Conservation (phyloP, 2,888 invertebrate genomes). For the Sinhomidia bicolor region DNA sequence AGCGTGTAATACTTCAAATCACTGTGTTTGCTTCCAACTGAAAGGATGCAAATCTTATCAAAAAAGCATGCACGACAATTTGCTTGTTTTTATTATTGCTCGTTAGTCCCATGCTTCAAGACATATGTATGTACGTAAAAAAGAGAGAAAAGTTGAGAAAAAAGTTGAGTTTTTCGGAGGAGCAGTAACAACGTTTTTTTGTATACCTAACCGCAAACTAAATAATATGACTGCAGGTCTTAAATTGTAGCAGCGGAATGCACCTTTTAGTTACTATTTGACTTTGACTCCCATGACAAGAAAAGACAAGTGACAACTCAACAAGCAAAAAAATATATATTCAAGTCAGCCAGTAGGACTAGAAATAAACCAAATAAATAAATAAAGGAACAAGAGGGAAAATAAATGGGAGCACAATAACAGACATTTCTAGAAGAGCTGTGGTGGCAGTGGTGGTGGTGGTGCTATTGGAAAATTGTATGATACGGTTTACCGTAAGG, state of each 20-base stretch:
- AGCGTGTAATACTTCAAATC: too few species aligned
- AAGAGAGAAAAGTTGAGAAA: not conserved
- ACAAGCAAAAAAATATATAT: not conserved
- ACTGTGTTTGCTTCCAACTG: not conserved
- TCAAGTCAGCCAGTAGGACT: not conserved
- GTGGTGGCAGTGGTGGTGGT: not conserved
- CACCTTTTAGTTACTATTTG: slow-evolving; percentile 32
- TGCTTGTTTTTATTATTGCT: not conserved
- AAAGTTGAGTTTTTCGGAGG: not conserved
- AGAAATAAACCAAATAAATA: not conserved
- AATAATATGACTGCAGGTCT: not conserved
- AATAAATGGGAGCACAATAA: not conserved
- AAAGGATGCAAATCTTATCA: not conserved
- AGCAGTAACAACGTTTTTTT: not conserved
- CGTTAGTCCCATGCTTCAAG: not conserved
- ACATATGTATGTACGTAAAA: too few species aligned
- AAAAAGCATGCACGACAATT: not conserved
- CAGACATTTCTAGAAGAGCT: not conserved
- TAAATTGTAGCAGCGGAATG: not conserved
- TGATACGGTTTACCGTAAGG: slow-evolving; percentile 38
- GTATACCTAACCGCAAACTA: not conserved
- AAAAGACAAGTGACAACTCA: slow-evolving; percentile 49
- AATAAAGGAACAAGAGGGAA: not conserved
- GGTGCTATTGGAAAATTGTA: too few species aligned
- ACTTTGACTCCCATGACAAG: slow-evolving; percentile 1